Conservation (phyloP, 2,888 invertebrate species). For the Hypsopygia costalis region DNA sequence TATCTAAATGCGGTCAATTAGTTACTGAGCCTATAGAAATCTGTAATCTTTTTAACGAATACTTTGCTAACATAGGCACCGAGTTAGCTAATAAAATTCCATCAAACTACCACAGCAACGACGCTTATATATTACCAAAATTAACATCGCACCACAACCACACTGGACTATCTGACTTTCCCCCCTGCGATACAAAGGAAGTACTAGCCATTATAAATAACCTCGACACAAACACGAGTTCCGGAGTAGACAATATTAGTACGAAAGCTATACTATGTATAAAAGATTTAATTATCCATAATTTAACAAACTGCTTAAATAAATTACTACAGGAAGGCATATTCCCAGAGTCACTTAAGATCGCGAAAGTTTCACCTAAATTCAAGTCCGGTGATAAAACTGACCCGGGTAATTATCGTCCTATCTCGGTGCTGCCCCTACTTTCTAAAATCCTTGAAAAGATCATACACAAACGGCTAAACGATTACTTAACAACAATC, state of each 20-base stretch:
- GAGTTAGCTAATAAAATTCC: slow-evolving; percentile 4
- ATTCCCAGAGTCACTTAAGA: slow-evolving; percentile 11
- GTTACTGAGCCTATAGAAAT: slow-evolving; percentile 1
- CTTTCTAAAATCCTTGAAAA: background rate
- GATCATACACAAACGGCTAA: too few species aligned
- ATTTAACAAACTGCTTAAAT: slow-evolving; percentile 4
- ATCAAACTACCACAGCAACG: slow-evolving; percentile 1
- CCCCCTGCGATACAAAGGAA: slow-evolving; percentile 5
- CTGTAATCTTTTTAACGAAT: slow-evolving; percentile 8
- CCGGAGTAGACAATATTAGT: slow-evolving; percentile 9
- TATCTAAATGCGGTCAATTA: background rate
- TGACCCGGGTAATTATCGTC: slow-evolving; percentile 1
- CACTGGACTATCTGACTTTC: background rate
- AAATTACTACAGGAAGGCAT: background rate
- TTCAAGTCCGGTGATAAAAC: slow-evolving; percentile 7
- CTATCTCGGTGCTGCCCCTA: background rate
- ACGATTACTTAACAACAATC: background rate
- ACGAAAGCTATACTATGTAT: slow-evolving; percentile 9
- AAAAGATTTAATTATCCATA: background rate
- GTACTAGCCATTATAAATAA: background rate
- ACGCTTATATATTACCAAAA: background rate
- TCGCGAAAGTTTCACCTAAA: slow-evolving; percentile 11
- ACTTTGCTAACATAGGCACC: slow-evolving; percentile 9
- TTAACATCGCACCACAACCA: background rate
- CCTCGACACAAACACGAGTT: slow-evolving; percentile 2